Conservation (phyloP, 2,888 invertebrate species). For the Galerucella pusilla region DNA sequence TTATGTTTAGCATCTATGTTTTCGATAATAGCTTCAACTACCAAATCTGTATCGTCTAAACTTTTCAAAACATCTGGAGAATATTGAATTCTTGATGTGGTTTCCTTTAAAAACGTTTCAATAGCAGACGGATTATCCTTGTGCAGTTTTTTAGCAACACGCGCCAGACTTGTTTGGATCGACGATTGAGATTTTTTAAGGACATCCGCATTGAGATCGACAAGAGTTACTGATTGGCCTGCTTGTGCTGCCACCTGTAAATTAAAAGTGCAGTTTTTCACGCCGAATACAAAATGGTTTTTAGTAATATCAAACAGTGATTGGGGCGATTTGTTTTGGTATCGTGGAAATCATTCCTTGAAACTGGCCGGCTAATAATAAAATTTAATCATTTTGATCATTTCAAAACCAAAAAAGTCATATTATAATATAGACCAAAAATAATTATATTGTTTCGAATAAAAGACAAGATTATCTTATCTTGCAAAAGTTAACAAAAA, state of each 20-base stretch:
- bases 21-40: conserved; percentile 89
- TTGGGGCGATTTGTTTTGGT: too few species aligned
- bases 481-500: too few species aligned
- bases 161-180: conserved; percentile 76
- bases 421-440: too few species aligned
- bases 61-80: conserved; percentile 72
- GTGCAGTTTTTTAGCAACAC: conserved; percentile 82
- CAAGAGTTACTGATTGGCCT: conserved; percentile 84
- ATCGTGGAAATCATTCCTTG: too few species aligned
- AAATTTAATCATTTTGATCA: too few species aligned
- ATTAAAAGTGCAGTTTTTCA: background rate
- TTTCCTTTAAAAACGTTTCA: conserved; percentile 72
- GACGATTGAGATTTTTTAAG: conserved; percentile 78
- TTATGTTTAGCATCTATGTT: conserved; percentile 77
- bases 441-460: too few species aligned
- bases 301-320: too few species aligned
- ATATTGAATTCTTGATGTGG: conserved; percentile 72
- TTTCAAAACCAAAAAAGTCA: too few species aligned
- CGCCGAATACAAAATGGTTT: too few species aligned
- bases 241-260: conserved; percentile 84
- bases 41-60: conserved; percentile 77
- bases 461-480: too few species aligned
- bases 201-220: conserved; percentile 80
- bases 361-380: too few species aligned
- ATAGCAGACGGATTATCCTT: conserved; percentile 76